Evolutionary conservation across 2,888 invertebrate species (phyloP).

Genomic region (Noctua janthina): DNA sequence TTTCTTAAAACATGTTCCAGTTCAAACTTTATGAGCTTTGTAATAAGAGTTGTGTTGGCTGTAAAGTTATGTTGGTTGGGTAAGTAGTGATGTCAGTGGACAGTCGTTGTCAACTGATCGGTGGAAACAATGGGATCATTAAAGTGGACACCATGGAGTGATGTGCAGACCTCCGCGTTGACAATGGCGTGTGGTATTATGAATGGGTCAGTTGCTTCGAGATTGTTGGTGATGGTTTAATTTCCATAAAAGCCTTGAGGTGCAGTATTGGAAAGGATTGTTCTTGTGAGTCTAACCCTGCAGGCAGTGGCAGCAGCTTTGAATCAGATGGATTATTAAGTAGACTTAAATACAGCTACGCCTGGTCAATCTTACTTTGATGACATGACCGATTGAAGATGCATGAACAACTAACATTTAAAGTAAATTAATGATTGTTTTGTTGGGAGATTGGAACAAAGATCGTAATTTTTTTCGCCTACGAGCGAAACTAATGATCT

Average conservation of each 20-base stretch:
- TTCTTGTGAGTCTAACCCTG: slow-evolving; percentile 5
- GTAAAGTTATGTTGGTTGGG: slow-evolving; percentile 48
- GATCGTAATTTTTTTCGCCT: slow-evolving; percentile 11
- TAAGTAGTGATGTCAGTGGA: slow-evolving; percentile 80
- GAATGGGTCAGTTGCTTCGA: slow-evolving; percentile 64
- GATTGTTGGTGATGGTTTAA: slow-evolving; percentile 56
- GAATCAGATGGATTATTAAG: background rate
- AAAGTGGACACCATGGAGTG: slow-evolving; percentile 85
- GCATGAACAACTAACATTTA: background rate
- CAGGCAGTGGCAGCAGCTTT: background rate
- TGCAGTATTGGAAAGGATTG: slow-evolving; percentile 38
- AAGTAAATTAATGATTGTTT: slow-evolving; percentile 14
- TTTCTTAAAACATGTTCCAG: slow-evolving; percentile 15
- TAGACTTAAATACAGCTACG: background rate
- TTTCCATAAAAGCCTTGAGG: slow-evolving; percentile 54
- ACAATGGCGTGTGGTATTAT: slow-evolving; percentile 75
- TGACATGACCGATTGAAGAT: background rate
- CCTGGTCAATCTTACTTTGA: background rate
- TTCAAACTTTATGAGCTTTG: slow-evolving; percentile 40
- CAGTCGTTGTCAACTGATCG: slow-evolving; percentile 80
- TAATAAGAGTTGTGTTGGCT: slow-evolving; percentile 47
- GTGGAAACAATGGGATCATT: slow-evolving; percentile 88
- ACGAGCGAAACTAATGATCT: slow-evolving; percentile 12
- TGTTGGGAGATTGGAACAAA: slow-evolving; percentile 8
- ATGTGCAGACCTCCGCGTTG: slow-evolving; percentile 85